Percentiles rank a stretch among this genome's conserved stretches.
Conservation (phyloP, 2,797 vertebrate genomes). For the Anas bahamensis region DNA sequence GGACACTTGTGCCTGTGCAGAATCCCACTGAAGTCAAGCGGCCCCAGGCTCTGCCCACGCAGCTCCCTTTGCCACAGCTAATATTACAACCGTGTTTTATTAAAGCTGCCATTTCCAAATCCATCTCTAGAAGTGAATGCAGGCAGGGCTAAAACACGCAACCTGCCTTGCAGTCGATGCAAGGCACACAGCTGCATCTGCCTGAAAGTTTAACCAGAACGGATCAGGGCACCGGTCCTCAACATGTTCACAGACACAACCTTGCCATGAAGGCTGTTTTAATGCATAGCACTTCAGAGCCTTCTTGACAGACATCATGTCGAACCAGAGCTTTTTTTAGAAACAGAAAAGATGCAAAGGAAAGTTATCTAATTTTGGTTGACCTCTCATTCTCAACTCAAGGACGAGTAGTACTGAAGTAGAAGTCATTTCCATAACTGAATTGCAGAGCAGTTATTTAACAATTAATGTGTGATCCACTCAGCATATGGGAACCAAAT, state of each 20-base stretch:
- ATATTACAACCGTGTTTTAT: neutral
- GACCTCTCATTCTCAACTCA: neutral
- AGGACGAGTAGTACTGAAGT: conserved; percentile 19
- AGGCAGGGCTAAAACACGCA: neutral
- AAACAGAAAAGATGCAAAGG: neutral
- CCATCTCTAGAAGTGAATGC: neutral
- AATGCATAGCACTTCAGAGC: neutral
- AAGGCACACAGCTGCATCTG: neutral
- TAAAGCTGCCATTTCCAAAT: neutral
- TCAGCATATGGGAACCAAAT: neutral
- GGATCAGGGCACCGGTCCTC: neutral
- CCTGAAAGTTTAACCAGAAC: neutral
- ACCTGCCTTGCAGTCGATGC: neutral
- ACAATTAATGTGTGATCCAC: conserved; percentile 37
- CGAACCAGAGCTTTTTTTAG: neutral
- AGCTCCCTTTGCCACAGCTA: neutral
- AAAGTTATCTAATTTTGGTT: conserved; percentile 33
- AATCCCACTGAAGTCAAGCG: conserved; percentile 8
- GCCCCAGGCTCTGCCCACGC: conserved; percentile 19
- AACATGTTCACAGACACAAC: neutral
- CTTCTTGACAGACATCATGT: neutral
- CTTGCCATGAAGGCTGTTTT: neutral
- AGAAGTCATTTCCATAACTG: conserved; percentile 36
- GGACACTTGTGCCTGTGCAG: neutral
- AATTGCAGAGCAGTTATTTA: conserved; percentile 28